These are phyloP conservation scores for Saguinus midas DNA, from an alignment of 2,113 vertebrate genomes.

Conservation along the genomic window DNA sequence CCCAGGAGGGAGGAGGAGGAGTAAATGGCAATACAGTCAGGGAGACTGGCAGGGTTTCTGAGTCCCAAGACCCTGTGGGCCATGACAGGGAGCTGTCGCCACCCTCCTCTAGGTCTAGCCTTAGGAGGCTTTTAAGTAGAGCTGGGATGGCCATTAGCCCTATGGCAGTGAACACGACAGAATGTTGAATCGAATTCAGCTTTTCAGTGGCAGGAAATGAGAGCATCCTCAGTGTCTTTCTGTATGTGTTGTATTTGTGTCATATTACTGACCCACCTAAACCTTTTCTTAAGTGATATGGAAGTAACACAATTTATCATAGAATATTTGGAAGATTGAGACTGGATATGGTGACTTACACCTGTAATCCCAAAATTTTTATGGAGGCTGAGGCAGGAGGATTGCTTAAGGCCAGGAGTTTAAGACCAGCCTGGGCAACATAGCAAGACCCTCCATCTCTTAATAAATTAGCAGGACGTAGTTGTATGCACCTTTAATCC, in stretches of 20 bases:
- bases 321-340: conserved; percentile 33
- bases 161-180: not conserved
- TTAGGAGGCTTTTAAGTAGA: not conserved
- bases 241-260: not conserved
- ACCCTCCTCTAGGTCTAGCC: not conserved
- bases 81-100: too few relatives aligned
- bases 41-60: not conserved
- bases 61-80: not conserved
- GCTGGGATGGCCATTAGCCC: not conserved
- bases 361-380: too few relatives aligned
- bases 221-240: not conserved
- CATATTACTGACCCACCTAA: not conserved
- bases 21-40: not conserved
- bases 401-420: too few relatives aligned
- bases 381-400: too few relatives aligned
- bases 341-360: too few relatives aligned
- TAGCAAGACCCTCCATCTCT: too few relatives aligned
- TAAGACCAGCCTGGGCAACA: too few relatives aligned
- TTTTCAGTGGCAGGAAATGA: not conserved
- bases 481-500: too few relatives aligned
- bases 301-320: not conserved
- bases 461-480: too few relatives aligned
- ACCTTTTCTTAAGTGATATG: not conserved
- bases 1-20: not conserved
- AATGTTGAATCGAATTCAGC: not conserved